These are phyloP conservation scores for Drosophila austrosaltans DNA, from an alignment of 2,888 invertebrate species.

Conservation along the genomic window DNA sequence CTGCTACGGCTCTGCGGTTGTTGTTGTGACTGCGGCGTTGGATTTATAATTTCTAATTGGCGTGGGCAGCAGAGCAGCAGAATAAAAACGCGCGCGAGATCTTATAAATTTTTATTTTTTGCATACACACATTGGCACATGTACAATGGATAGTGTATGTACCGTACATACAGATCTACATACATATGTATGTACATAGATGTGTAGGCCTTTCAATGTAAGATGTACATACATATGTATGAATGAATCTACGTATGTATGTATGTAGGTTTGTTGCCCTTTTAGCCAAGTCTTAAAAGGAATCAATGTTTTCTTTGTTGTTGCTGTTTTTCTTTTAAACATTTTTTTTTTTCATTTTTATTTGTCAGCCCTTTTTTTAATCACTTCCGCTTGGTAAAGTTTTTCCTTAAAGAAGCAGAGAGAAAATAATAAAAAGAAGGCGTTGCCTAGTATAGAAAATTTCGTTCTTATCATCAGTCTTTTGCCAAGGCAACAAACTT, in stretches of 20 bases:
- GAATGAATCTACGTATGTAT: background rate
- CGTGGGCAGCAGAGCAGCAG: constrained; percentile 54
- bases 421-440: constrained; percentile 28
- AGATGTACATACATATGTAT: background rate
- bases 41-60: constrained; percentile 72
- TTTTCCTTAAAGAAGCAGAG: constrained; percentile 31
- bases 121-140: background rate
- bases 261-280: background rate
- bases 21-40: constrained; percentile 32
- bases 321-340: background rate
- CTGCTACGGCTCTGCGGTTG: background rate
- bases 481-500: constrained; percentile 30
- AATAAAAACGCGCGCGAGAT: constrained; percentile 48
- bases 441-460: constrained; percentile 41
- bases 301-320: constrained; percentile 28
- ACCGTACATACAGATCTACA: background rate
- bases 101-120: constrained; percentile 10
- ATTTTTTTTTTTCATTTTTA: constrained; percentile 32
- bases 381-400: constrained; percentile 60
- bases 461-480: constrained; percentile 43
- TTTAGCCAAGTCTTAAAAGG: constrained; percentile 7
- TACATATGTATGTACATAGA: background rate
- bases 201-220: background rate
- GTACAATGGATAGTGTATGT: background rate
- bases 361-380: constrained; percentile 61